Evolutionary conservation across 2,113 vertebrate species (phyloP).

Genomic region (Eublepharis macularius): DNA sequence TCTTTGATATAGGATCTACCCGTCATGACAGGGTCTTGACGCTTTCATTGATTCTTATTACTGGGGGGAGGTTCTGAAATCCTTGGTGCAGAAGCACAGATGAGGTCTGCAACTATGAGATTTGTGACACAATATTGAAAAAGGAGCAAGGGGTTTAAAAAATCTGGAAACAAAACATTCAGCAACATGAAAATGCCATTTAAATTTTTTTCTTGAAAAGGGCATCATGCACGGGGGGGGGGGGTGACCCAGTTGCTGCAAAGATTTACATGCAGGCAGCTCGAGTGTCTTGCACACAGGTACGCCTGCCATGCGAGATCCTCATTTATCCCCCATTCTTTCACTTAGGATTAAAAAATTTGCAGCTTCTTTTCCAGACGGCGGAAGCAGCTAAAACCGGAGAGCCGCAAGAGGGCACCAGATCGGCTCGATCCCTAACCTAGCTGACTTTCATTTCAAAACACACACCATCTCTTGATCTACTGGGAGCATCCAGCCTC

Average conservation of each 20-base stretch:
- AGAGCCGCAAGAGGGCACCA: constrained; percentile 5
- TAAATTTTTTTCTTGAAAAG: neutral
- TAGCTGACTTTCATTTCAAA: neutral
- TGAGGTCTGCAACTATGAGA: neutral
- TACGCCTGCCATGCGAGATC: no score
- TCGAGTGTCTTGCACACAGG: neutral
- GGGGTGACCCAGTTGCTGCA: neutral
- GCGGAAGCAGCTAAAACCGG: neutral
- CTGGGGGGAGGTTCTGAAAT: neutral
- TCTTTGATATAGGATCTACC: neutral
- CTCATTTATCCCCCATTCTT: neutral
- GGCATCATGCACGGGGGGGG: no score
- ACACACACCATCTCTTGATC: neutral
- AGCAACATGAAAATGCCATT: neutral
- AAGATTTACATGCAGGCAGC: neutral
- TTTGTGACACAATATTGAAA: neutral
- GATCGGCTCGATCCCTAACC: neutral
- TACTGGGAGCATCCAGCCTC: neutral
- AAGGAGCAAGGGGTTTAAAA: neutral
- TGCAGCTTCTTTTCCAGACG: neutral
- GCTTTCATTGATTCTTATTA: neutral
- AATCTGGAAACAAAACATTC: neutral
- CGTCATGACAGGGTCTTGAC: neutral
- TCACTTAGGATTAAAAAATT: neutral
- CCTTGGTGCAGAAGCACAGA: neutral